Conservation (phyloP, 2,797 vertebrate species). For the Hoplostethus atlanticus region DNA sequence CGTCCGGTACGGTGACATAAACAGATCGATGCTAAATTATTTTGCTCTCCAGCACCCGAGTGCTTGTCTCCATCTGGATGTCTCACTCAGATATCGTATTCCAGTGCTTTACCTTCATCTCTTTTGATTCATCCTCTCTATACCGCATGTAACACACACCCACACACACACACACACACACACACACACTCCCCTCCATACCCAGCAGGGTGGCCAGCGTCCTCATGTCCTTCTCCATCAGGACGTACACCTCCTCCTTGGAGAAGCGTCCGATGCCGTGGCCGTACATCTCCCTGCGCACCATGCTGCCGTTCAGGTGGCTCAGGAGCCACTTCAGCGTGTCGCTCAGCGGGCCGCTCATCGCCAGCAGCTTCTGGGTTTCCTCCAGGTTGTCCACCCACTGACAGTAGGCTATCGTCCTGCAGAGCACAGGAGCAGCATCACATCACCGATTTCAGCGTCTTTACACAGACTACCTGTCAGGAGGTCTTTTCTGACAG, state of each 20-base stretch:
- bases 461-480: not conserved
- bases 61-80: slow-evolving; percentile 39
- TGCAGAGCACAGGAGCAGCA: slow-evolving; percentile 57
- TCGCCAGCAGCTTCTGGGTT: slow-evolving; percentile 93
- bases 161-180: not conserved
- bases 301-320: slow-evolving; percentile 94
- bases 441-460: not conserved
- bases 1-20: slow-evolving; percentile 42
- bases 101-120: slow-evolving; percentile 9
- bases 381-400: slow-evolving; percentile 98
- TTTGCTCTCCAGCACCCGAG: slow-evolving; percentile 33
- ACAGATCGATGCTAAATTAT: slow-evolving; percentile 67
- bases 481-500: not conserved
- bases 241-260: slow-evolving; percentile 92
- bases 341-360: slow-evolving; percentile 93
- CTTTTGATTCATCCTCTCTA: slow-evolving; percentile 10
- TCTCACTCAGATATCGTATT: slow-evolving; percentile 9
- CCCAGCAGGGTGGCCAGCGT: slow-evolving; percentile 94
- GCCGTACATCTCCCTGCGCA: slow-evolving; percentile 97
- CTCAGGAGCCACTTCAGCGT: slow-evolving; percentile 95
- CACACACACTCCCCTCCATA: slow-evolving; percentile 64
- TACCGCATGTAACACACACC: not conserved
- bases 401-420: slow-evolving; percentile 97
- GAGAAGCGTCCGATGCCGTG: slow-evolving; percentile 97
- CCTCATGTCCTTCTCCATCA: slow-evolving; percentile 99